A percentile compares a stretch with the other conserved stretches of the same genome.
Conservation (phyloP, 2,888 invertebrate species). For the Drosophila paramelanica region DNA sequence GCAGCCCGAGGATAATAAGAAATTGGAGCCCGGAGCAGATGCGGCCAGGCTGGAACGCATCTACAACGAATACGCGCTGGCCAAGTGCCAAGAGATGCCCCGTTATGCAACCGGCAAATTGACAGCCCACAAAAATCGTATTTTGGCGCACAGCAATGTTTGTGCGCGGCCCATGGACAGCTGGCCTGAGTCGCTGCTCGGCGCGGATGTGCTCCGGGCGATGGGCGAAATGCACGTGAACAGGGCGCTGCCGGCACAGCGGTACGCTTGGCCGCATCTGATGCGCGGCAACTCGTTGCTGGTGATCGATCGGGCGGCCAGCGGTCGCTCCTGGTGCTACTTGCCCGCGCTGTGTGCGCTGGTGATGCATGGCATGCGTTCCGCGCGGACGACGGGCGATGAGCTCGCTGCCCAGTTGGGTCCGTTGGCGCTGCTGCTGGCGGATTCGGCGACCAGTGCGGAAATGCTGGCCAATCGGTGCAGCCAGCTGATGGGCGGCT, state of each 20-base stretch:
- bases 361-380: conserved; percentile 25
- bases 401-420: conserved; percentile 18
- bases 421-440: conserved; percentile 57
- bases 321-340: conserved; percentile 60
- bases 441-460: conserved; percentile 39
- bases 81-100: background rate
- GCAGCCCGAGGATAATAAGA: background rate
- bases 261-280: conserved; percentile 65
- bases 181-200: conserved; percentile 5
- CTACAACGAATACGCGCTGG: background rate
- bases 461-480: conserved; percentile 23
- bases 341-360: conserved; percentile 51
- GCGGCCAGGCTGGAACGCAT: background rate
- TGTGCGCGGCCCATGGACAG: background rate
- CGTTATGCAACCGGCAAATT: no score
- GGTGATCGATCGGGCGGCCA: conserved; percentile 16
- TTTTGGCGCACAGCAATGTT: conserved; percentile 42
- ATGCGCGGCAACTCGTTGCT: conserved; percentile 34
- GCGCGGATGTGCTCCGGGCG: background rate
- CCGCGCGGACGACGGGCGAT: no score
- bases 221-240: conserved; percentile 18
- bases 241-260: conserved; percentile 22
- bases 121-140: background rate
- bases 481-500: conserved; percentile 27
- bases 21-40: background rate